These are phyloP conservation scores for Xenopus petersii DNA, from an alignment of 2,797 vertebrate species.

Conservation along the genomic window DNA sequence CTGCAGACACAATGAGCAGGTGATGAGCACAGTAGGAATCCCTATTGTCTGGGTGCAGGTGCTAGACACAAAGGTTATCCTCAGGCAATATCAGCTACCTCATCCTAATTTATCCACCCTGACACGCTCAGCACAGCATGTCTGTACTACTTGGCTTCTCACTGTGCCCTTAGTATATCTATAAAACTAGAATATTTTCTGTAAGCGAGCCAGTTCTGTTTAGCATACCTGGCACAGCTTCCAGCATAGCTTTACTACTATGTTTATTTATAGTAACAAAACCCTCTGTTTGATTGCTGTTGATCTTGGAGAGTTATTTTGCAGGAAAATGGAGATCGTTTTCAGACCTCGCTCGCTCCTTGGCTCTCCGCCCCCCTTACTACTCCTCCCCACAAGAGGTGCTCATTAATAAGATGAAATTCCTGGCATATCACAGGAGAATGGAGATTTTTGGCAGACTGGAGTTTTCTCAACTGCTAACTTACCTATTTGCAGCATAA, in stretches of 20 bases:
- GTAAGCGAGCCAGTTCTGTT: no score
- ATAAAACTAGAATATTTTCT: no score
- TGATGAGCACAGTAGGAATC: slow-evolving; percentile 32
- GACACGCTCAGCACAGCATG: no score
- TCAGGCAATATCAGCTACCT: neutral
- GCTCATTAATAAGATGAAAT: slow-evolving; percentile 41
- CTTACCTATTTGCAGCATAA: slow-evolving; percentile 24
- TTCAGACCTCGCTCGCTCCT: slow-evolving; percentile 13
- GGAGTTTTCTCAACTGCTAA: slow-evolving; percentile 35
- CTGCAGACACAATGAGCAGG: slow-evolving; percentile 16
- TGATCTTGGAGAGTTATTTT: neutral
- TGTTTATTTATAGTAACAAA: neutral
- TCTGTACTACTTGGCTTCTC: no score
- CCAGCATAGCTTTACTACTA: neutral
- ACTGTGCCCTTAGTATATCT: no score
- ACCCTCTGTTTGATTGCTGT: neutral
- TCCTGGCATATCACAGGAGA: slow-evolving; percentile 44
- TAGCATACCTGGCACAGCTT: no score
- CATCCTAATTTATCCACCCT: no score
- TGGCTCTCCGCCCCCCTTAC: neutral
- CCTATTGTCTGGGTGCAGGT: slow-evolving; percentile 18
- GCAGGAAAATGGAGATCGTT: neutral
- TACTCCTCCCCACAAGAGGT: slow-evolving; percentile 33
- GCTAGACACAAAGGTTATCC: slow-evolving; percentile 15
- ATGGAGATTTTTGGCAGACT: slow-evolving; percentile 10